A percentile compares a stretch with the other conserved stretches of the same genome.
Evolutionary conservation across 2,113 vertebrate species (phyloP).

Genomic region (Manacus vitellinus): DNA sequence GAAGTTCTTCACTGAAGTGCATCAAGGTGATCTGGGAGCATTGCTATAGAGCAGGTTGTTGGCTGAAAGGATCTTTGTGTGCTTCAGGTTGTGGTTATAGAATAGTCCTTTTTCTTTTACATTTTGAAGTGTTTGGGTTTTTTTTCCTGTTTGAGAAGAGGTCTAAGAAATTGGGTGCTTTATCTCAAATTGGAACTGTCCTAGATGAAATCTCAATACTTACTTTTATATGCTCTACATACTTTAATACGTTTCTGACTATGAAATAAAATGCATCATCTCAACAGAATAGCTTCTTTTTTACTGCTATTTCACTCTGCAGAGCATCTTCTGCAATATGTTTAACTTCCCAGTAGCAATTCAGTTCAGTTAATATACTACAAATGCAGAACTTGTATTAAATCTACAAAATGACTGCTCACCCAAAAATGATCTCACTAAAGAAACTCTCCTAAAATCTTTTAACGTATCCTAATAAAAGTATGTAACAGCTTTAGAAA

Average conservation of each 20-base stretch:
- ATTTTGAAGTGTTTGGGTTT: not conserved
- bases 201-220: constrained; percentile 20
- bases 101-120: not conserved
- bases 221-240: constrained; percentile 38
- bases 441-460: not conserved
- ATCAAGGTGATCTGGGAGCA: not conserved
- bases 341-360: constrained; percentile 52
- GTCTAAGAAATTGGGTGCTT: constrained; percentile 6
- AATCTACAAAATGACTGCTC: not conserved
- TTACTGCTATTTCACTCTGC: constrained; percentile 24
- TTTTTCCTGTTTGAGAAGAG: not conserved
- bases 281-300: constrained; percentile 42
- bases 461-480: not conserved
- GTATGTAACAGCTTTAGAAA: not conserved
- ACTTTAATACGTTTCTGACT: constrained; percentile 26
- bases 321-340: constrained; percentile 23
- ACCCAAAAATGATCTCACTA: not conserved
- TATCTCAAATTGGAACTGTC: constrained; percentile 23
- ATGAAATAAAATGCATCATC: constrained; percentile 29
- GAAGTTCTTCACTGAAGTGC: not conserved
- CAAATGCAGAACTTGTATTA: constrained; percentile 9
- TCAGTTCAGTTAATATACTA: constrained; percentile 28
- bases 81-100: not conserved
- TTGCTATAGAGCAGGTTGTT: not conserved
- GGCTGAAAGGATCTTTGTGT: not conserved